Conservation (phyloP, 1,140 invertebrate genomes). For the Aphelenchoides avenae region DNA sequence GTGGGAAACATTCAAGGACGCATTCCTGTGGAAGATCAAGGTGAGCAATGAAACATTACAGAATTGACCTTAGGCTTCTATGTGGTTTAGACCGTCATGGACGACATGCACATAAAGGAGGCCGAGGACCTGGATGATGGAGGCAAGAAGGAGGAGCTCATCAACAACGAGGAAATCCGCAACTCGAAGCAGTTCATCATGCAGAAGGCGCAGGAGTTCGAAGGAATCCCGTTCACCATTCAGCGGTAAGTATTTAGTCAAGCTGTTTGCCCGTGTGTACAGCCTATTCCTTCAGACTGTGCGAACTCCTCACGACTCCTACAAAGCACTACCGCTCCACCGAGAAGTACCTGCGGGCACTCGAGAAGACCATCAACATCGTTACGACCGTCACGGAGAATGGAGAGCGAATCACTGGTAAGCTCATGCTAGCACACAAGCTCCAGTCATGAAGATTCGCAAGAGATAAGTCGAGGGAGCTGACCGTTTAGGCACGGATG, state of each 20-base stretch:
- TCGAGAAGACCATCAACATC: constrained; percentile 53
- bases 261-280: not conserved
- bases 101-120: constrained; percentile 43
- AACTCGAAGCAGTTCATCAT: constrained; percentile 40
- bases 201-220: constrained; percentile 35
- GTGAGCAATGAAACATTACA: constrained; percentile 9
- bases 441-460: not conserved
- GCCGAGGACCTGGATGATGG: constrained; percentile 19
- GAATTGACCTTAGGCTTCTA: not conserved
- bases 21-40: constrained; percentile 50
- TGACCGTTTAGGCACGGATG: constrained; percentile 6
- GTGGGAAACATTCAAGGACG: constrained; percentile 37
- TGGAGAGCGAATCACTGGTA: constrained; percentile 12
- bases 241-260: constrained; percentile 31
- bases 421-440: not conserved
- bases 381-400: constrained; percentile 21
- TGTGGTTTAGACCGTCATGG: constrained; percentile 39
- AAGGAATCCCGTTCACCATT: constrained; percentile 48
- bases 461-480: not conserved
- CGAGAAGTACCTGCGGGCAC: constrained; percentile 45
- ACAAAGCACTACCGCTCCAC: constrained; percentile 43
- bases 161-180: constrained; percentile 19
- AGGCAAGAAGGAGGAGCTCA: constrained; percentile 12
- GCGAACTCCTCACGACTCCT: constrained; percentile 39
- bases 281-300: constrained; percentile 27